phyloP scores from a whole-genome alignment of 2,888 invertebrate genomes.

The Apamea monoglypha region DNA sequence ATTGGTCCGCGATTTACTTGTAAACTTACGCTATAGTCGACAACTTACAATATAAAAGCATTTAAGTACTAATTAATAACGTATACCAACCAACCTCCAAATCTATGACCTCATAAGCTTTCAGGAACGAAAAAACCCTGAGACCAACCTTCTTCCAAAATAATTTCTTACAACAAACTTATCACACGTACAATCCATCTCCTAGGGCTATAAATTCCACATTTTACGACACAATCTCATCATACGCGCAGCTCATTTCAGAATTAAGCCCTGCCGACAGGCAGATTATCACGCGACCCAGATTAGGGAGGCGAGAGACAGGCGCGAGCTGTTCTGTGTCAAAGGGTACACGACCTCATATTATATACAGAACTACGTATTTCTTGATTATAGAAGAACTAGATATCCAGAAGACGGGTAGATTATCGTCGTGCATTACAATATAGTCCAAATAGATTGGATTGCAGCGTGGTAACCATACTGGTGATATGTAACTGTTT shows the following conservation, averaged over 20 bases:
- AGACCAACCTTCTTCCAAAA: neutral
- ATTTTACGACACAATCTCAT: constrained; percentile 42
- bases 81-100: neutral
- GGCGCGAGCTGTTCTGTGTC: constrained; percentile 30
- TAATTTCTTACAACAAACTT: neutral
- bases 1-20: neutral
- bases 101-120: neutral
- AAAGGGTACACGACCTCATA: constrained; percentile 33
- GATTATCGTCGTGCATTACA: too few relatives aligned
- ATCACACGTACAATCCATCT: neutral
- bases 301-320: constrained; percentile 27
- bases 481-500: neutral
- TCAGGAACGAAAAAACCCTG: neutral
- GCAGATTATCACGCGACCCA: constrained; percentile 41
- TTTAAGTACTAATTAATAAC: neutral
- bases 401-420: neutral
- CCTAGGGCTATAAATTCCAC: constrained; percentile 20
- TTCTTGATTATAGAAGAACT: neutral
- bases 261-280: constrained; percentile 41
- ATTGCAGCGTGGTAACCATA: neutral
- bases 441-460: too few relatives aligned
- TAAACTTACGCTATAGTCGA: neutral
- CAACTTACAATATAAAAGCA: neutral
- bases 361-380: too few relatives aligned
- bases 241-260: constrained; percentile 22